Base-by-base conservation (phyloP, 2,888 invertebrate species). In the Acanthosepion esculentum region DNA sequence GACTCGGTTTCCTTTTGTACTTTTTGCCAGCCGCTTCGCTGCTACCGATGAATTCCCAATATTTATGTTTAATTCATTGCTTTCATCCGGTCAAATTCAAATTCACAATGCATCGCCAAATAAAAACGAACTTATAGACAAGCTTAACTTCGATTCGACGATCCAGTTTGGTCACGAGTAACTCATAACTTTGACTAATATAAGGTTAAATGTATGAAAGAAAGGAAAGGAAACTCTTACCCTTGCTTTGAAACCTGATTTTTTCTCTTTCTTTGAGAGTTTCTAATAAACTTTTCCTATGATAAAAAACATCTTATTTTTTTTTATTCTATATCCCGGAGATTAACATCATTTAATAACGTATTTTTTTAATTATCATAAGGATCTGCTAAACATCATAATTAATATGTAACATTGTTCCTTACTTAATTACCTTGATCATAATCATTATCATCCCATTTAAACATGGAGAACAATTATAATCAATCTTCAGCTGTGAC, bases 51-150 rank as follows among this genome's bases (percentile, higher is more conserved):
- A 78, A 78, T 78, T 78, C 78, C n/a, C 78, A 78, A 78, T 78
- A n/a, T 78, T 78, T 33, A 78, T 78, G 78, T 78, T 78, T 78
- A 78, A 78, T 78, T 78, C 78, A 78, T 78, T 78, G 78, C 78
- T 78, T 78, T 78, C n/a, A 78, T 78, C 78, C 78, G 78, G n/a
- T 78, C 78, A 8, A 33, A 78, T 78, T n/a, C 78, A n/a, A 78
- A 78, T 78, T 78, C n/a, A 78, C 78, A 10, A 12, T 78, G 29
- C n/a, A 78, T 78, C n/a, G 78, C n/a, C 78, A 78, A 78, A 78
- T 78, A 78, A 78, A 78, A 78, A 78, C 78, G 18, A 15, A 78
- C n/a, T 78, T n/a, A 12, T 78, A n/a, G 78, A 33, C 12, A 8
- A 33, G n/a, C 78, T 78, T 78, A n/a, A 0, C 15, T 78, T n/a